Conservation (phyloP, 2,113 vertebrate genomes). For the Urocitellus parryii region DNA sequence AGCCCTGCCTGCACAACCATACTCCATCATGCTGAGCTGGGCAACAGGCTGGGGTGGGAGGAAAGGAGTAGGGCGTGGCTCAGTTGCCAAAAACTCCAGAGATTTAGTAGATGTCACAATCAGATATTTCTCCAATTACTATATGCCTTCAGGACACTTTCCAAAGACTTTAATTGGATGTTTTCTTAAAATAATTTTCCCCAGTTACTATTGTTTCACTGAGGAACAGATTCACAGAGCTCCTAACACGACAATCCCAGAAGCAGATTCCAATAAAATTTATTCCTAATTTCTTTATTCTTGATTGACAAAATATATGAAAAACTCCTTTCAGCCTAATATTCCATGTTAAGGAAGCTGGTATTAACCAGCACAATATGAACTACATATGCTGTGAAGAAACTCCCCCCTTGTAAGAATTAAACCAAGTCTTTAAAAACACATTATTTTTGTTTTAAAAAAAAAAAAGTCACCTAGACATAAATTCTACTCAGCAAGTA, state of each 20-base stretch:
- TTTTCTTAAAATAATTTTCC: conserved; percentile 50
- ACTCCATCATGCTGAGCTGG: background rate
- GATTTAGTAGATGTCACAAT: background rate
- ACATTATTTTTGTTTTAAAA: background rate
- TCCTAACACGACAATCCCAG: background rate
- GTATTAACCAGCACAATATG: background rate
- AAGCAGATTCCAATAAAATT: background rate
- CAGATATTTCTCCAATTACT: background rate
- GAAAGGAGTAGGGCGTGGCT: background rate
- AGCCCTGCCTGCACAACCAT: background rate
- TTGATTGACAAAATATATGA: background rate
- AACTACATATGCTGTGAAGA: background rate
- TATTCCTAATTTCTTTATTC: conserved; percentile 25
- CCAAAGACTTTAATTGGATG: background rate
- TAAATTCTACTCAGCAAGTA: background rate
- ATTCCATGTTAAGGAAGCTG: background rate
- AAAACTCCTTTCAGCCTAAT: background rate
- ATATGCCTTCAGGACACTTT: background rate
- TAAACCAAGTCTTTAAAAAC: background rate
- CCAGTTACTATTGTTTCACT: background rate
- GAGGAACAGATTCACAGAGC: background rate
- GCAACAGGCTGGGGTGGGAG: background rate
- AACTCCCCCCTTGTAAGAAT: background rate
- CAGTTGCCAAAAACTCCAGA: background rate
- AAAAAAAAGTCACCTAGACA: background rate